phyloP scores from a whole-genome alignment of 2,113 vertebrate genomes.

The Candoia aspera region DNA sequence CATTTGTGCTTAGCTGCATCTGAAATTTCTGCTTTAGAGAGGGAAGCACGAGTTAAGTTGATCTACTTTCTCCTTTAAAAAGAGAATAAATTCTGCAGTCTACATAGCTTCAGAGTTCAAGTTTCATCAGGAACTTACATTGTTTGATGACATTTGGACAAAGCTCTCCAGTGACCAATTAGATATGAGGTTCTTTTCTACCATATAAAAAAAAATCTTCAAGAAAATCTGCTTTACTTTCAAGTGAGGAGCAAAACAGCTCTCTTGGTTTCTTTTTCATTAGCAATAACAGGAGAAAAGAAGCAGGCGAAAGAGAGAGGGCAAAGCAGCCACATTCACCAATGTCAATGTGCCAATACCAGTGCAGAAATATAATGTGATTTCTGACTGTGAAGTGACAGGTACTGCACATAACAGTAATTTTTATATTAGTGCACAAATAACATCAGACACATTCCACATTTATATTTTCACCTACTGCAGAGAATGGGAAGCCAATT shows the following conservation, averaged over 20 bases:
- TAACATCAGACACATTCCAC: slow-evolving; percentile 59
- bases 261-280: slow-evolving; percentile 60
- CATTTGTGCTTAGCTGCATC: background rate
- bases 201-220: slow-evolving; percentile 17
- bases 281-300: slow-evolving; percentile 55
- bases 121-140: slow-evolving; percentile 64
- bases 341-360: slow-evolving; percentile 57
- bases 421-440: slow-evolving; percentile 74
- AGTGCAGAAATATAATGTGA: slow-evolving; percentile 70
- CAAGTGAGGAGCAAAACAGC: slow-evolving; percentile 61
- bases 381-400: slow-evolving; percentile 73
- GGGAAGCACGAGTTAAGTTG: slow-evolving; percentile 61
- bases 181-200: slow-evolving; percentile 40
- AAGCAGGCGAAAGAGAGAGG: slow-evolving; percentile 57
- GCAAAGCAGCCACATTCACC: slow-evolving; percentile 57
- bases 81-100: slow-evolving; percentile 33
- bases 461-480: slow-evolving; percentile 66
- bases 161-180: slow-evolving; percentile 74
- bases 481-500: slow-evolving; percentile 60
- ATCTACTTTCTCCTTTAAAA: slow-evolving; percentile 55
- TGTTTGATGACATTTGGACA: slow-evolving; percentile 75
- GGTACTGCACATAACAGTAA: slow-evolving; percentile 63
- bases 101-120: slow-evolving; percentile 70
- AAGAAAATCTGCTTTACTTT: slow-evolving; percentile 66
- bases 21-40: background rate